Evolutionary conservation across 2,888 invertebrate genomes (phyloP), one percentile per base, ranked within the genome.

Genomic region (Gibbula magus): DNA sequence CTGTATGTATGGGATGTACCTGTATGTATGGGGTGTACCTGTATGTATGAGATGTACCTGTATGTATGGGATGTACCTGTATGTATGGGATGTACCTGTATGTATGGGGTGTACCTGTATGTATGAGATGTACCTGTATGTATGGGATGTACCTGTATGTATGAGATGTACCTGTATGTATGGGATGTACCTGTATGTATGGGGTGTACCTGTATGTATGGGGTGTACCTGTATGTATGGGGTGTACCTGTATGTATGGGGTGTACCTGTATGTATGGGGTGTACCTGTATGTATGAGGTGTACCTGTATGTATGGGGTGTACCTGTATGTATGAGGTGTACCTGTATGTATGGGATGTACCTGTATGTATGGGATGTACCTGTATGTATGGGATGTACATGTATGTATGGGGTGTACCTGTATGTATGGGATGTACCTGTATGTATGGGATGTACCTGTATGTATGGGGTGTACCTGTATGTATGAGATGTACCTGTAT

Each of bases 281-380:
- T n/a, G n/a, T n/a, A n/a, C n/a, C n/a, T n/a, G n/a, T n/a, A n/a
- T n/a, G 97, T 90, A 98, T 97, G 0, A 98, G 97, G 93, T 98
- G 96, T 93, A 35, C 7, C 35, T 5, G 3, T 35, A 7, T 35
- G 35, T 5, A 35, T 35, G 35, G 35, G 35, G 7, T 35, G 35
- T 93, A 95, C 96, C 96, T 61, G 96, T 96, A 86, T 97, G n/a
- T n/a, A n/a, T n/a, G n/a, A n/a, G n/a, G n/a, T n/a, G n/a, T n/a
- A n/a, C n/a, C n/a, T n/a, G n/a, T n/a, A n/a, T n/a, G 97, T 90
- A 98, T 97, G 0, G 98, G 97, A 93, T 98, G 96, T 93, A 35
- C 7, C 35, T 5, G 3, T 35, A 7, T 35, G 35, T 5, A 35
- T 35, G 35, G 35, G 35, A 35, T 35, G 35, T 93, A 95, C 96